Base-by-base conservation (phyloP, 2,113 vertebrate genomes). In the Macroglossus sobrinus region DNA sequence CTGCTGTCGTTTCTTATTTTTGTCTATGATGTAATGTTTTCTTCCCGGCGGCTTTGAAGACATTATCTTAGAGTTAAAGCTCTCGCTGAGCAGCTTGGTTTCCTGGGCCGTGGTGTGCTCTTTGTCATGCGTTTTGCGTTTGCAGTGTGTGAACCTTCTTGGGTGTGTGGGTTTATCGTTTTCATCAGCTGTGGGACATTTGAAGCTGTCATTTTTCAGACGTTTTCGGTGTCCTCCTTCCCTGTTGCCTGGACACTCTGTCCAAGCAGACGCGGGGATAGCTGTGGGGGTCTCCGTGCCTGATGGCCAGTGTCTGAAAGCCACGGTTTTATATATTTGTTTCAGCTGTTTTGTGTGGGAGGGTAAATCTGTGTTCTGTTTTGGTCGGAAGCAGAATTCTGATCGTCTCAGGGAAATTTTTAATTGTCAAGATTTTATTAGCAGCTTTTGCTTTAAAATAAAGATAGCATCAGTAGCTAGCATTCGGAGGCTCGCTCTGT, bases 401-500 rank as follows among this genome's bases (percentile, higher is more conserved):
- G 4, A 76, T 50, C 8, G 16, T 89, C 16, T 26, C 59, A 38
- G 72, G 57, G 43, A 50, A 38, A 26, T 38, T 26, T 57, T 38
- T 57, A 57, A 57, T 10, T 30, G 86, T 64, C 57, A 30, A 4
- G 64, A 50, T 9, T 22, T 21, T 15, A 30, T 10, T 38, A 22
- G 33, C 30, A 64, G 72, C 71, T 64, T 35, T 89, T 38, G 43
- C 33, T 38, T 30, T 50, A 28, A 18, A 64, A 63, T 89, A 4
- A 38, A 15, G 9, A 26, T 1, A 8, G 4, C 0, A 9, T 38
- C 24, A 1, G 2, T 63, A 13, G 86, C 86, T 63, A 3, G 26
- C 3, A 18, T 18, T 8, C 3, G 40, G 30, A 4, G 1, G 7
- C 30, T 22, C 2, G 0, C 55, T 4, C 0, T 15, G 57, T 1